Evolutionary conservation across 2,797 vertebrate species (phyloP).

Genomic region (Tarsius wallacei): DNA sequence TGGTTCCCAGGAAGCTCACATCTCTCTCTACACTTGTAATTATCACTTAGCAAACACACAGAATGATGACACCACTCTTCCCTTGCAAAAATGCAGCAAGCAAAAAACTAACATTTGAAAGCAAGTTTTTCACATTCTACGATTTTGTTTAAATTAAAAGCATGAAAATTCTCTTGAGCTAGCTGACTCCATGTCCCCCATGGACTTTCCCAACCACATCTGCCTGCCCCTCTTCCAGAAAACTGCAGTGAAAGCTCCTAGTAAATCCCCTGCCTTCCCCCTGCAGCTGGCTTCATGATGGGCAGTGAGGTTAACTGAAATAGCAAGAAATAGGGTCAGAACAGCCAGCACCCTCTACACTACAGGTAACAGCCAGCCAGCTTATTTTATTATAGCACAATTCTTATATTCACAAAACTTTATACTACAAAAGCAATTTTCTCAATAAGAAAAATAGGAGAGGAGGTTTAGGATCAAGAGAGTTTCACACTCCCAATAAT

Average conservation of each 20-base stretch:
- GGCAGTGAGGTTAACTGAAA: not conserved
- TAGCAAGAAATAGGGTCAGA: not conserved
- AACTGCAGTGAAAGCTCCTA: not conserved
- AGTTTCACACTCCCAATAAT: not conserved
- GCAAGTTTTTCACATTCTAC: slow-evolving; percentile 59
- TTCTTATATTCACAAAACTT: not conserved
- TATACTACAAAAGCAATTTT: not conserved
- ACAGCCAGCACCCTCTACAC: too few relatives aligned
- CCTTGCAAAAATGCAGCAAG: slow-evolving; percentile 59
- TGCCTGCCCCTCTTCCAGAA: not conserved
- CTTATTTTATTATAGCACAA: not conserved
- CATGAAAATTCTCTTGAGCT: slow-evolving; percentile 19
- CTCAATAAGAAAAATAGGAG: not conserved
- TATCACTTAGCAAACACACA: slow-evolving; percentile 67
- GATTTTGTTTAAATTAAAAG: slow-evolving; percentile 69
- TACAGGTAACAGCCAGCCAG: not conserved
- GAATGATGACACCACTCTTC: slow-evolving; percentile 26
- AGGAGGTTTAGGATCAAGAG: not conserved
- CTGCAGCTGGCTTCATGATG: not conserved
- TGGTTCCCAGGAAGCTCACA: slow-evolving; percentile 5
- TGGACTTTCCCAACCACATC: not conserved
- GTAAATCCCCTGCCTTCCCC: not conserved
- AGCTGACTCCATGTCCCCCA: not conserved
- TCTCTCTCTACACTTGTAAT: slow-evolving; percentile 67
- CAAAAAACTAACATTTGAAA: slow-evolving; percentile 53